Evolutionary conservation across 2,113 vertebrate species (phyloP).

Genomic region (Trochalopteron elliotii): DNA sequence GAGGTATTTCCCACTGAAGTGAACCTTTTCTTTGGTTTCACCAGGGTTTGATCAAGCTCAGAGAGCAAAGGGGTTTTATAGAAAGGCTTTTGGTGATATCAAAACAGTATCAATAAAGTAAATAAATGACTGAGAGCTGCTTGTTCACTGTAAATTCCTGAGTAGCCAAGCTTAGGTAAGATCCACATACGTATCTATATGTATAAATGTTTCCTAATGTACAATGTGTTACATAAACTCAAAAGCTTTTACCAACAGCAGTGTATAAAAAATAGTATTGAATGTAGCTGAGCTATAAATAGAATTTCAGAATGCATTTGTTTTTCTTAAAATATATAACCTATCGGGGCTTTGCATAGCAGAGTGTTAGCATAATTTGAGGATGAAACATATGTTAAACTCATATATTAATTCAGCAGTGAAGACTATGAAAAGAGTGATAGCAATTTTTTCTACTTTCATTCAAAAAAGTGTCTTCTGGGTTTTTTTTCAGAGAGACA

Average conservation of each 20-base stretch:
- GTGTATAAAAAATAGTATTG: neutral
- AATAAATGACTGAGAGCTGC: neutral
- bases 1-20: neutral
- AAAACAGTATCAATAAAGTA: neutral
- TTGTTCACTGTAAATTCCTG: neutral
- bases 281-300: neutral
- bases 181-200: fast-evolving
- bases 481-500: neutral
- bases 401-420: neutral
- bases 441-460: neutral
- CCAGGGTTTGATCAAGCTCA: neutral
- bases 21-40: neutral
- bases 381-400: neutral
- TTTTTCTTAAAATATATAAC: neutral
- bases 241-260: neutral
- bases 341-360: neutral
- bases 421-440: neutral
- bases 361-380: neutral
- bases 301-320: neutral
- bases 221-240: neutral
- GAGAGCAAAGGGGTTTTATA: neutral
- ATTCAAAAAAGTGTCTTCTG: neutral
- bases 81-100: neutral
- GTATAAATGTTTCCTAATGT: neutral
- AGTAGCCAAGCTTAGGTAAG: neutral